phyloP scores from a whole-genome alignment of 2,113 vertebrate species.

The Alligator mississippiensis region DNA sequence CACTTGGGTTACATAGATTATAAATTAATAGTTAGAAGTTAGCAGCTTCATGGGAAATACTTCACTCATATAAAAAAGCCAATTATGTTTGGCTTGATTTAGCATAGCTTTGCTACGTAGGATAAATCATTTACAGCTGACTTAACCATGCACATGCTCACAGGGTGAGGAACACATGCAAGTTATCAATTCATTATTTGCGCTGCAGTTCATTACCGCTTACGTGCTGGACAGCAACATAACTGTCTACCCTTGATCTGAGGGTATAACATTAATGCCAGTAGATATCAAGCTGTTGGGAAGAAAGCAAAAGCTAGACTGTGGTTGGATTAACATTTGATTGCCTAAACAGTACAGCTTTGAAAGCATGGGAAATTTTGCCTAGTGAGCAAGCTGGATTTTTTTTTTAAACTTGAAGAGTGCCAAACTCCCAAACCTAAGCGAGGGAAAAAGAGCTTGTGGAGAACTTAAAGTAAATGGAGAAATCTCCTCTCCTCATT shows the following conservation, averaged over 20 bases:
- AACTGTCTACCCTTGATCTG: conserved; percentile 52
- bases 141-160: conserved; percentile 41
- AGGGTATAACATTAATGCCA: conserved; percentile 41
- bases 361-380: conserved; percentile 65
- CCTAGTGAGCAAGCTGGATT: conserved; percentile 35
- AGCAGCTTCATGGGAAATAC: conserved; percentile 72
- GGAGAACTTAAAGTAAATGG: conserved; percentile 47
- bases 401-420: conserved; percentile 45
- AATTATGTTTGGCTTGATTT: conserved; percentile 69
- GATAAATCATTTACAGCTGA: conserved; percentile 77
- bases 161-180: conserved; percentile 64
- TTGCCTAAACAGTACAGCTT: conserved; percentile 57
- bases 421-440: conserved; percentile 62
- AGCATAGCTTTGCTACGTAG: conserved; percentile 58
- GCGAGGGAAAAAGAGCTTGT: conserved; percentile 4
- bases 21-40: conserved; percentile 65
- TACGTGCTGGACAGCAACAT: conserved; percentile 60
- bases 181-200: conserved; percentile 75
- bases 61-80: conserved; percentile 53
- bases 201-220: conserved; percentile 47
- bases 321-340: conserved; percentile 73
- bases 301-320: conserved; percentile 70
- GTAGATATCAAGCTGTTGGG: conserved; percentile 70
- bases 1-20: conserved; percentile 47
- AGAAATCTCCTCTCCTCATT: conserved; percentile 30